phyloP scores from a whole-genome alignment of 2,797 vertebrate species.

The Clarias laeviceps region DNA sequence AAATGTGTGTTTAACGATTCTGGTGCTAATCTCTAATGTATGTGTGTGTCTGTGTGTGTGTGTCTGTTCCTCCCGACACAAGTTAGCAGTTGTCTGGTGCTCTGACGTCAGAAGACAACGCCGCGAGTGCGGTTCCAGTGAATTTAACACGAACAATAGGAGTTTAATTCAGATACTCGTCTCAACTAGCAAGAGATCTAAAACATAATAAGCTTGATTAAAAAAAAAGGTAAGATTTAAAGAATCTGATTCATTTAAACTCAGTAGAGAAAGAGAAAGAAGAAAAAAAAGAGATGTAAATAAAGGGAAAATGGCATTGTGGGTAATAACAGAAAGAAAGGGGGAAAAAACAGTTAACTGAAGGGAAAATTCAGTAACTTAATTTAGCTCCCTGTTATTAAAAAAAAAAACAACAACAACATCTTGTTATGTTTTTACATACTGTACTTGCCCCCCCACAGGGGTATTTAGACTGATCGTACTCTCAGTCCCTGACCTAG shows the following conservation, averaged over 20 bases:
- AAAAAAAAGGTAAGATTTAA: no score
- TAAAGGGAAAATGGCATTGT: background rate
- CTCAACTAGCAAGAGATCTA: background rate
- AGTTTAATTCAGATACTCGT: background rate
- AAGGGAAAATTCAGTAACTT: background rate
- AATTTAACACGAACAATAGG: background rate
- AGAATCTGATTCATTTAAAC: background rate
- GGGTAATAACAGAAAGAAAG: background rate
- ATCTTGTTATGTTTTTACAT: background rate
- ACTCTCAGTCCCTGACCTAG: background rate
- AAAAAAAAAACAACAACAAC: background rate
- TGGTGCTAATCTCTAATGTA: background rate
- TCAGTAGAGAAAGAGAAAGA: background rate
- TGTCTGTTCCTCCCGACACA: background rate
- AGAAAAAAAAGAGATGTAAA: no score
- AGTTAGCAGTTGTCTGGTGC: background rate
- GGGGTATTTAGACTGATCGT: background rate
- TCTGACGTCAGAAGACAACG: background rate
- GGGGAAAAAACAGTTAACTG: background rate
- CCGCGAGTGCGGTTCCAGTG: background rate
- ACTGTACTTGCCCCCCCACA: background rate
- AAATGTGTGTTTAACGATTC: background rate
- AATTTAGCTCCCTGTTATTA: background rate
- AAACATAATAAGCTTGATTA: background rate
- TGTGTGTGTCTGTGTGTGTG: background rate